Evolutionary conservation across 2,113 vertebrate genomes (phyloP).

Genomic region (Phocoena phocoena): DNA sequence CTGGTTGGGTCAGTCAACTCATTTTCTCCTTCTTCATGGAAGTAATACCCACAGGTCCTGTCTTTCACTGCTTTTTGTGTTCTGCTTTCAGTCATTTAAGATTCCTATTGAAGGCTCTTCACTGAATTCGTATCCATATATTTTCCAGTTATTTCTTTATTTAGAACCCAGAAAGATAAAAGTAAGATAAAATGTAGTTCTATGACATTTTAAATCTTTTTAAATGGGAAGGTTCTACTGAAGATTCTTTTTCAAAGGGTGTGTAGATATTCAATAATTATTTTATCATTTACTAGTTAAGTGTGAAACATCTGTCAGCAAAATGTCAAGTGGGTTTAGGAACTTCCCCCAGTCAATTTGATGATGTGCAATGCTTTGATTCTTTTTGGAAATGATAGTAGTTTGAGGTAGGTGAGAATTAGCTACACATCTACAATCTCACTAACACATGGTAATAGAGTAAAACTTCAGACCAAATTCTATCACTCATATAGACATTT

Average conservation of each 20-base stretch:
- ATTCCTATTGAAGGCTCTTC: not conserved
- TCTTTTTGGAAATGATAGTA: not conserved
- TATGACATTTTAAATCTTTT: not conserved
- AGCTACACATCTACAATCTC: not conserved
- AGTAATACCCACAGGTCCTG: not conserved
- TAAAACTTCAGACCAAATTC: not conserved
- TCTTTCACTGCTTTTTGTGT: not conserved
- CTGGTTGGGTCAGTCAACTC: not conserved
- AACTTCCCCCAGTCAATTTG: not conserved
- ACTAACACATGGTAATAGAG: not conserved
- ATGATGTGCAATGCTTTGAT: not conserved
- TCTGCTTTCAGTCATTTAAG: not conserved
- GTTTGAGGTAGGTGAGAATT: not conserved
- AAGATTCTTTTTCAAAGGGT: not conserved
- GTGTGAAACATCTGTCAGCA: not conserved
- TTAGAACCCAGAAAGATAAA: slow-evolving; percentile 12
- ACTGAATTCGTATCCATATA: not conserved
- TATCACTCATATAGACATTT: not conserved
- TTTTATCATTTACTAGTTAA: not conserved
- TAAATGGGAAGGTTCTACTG: not conserved
- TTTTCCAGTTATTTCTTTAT: not conserved
- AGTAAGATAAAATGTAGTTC: not conserved
- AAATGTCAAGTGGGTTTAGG: not conserved
- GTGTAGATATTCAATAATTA: not conserved
- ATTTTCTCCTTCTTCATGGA: not conserved